Evolutionary conservation across 2,888 invertebrate species (phyloP).

Genomic region (Hirtodrosophila histrioides): DNA sequence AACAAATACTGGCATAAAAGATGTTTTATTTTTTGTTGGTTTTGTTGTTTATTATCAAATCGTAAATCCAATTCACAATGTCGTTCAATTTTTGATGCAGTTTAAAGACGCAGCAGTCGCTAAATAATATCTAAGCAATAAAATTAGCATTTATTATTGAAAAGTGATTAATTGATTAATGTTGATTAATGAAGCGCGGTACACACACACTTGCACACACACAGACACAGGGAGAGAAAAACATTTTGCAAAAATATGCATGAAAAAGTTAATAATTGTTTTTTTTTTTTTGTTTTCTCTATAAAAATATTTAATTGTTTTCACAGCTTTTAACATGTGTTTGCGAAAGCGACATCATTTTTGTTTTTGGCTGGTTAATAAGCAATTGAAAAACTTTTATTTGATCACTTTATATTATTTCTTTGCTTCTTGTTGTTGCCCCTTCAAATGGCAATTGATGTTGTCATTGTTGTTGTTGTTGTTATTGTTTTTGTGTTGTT

Average conservation of each 20-base stretch:
- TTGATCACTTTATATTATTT: conserved; percentile 24
- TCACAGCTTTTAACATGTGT: conserved; percentile 57
- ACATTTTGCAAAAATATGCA: conserved; percentile 21
- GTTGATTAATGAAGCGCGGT: conserved; percentile 45
- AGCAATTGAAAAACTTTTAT: conserved; percentile 3
- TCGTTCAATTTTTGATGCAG: conserved; percentile 37
- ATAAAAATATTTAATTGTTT: conserved; percentile 43
- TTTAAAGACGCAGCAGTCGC: conserved; percentile 29
- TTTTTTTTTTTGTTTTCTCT: conserved; percentile 1
- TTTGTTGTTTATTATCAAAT: conserved; percentile 8
- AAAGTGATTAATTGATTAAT: conserved; percentile 56
- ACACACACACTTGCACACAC: conserved; percentile 16
- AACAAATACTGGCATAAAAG: conserved; percentile 64
- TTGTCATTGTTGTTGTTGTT: too few relatives aligned
- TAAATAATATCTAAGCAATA: conserved; percentile 42
- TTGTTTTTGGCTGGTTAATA: conserved; percentile 1
- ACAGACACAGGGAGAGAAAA: neutral
- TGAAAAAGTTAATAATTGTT: conserved; percentile 13
- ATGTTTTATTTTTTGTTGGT: conserved; percentile 9
- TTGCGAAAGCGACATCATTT: conserved; percentile 30
- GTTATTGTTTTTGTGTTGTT: conserved; percentile 23
- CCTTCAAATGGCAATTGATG: conserved; percentile 26
- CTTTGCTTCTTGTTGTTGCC: conserved; percentile 39
- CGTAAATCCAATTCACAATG: conserved; percentile 42
- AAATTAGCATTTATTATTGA: conserved; percentile 54